phyloP scores from a whole-genome alignment of 2,888 invertebrate genomes.

The Sturmia bella region DNA sequence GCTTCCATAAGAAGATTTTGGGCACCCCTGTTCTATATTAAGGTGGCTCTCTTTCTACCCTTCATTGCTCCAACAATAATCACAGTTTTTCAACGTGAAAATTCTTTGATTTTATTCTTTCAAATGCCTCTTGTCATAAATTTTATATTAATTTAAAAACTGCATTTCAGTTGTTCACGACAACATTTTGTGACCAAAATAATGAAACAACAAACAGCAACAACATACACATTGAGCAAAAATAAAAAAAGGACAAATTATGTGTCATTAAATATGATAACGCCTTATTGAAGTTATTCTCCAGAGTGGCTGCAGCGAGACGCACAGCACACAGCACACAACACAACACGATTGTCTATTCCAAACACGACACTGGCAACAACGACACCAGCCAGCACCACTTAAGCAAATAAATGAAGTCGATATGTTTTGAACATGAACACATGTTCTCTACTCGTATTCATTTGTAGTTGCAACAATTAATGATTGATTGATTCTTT shows the following conservation, averaged over 20 bases:
- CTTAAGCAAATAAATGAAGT: slow-evolving; percentile 55
- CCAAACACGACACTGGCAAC: slow-evolving; percentile 2
- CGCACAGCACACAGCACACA: background rate
- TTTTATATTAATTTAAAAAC: slow-evolving; percentile 32
- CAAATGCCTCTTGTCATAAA: background rate
- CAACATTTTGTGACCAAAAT: slow-evolving; percentile 46
- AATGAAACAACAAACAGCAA: slow-evolving; percentile 14
- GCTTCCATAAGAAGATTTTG: too few species aligned
- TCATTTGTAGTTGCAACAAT: slow-evolving; percentile 26
- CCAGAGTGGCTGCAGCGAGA: slow-evolving; percentile 17
- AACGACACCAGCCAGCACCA: slow-evolving; percentile 9
- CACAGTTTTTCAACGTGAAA: background rate
- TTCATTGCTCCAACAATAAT: too few species aligned
- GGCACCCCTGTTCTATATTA: too few species aligned
- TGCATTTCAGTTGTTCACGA: slow-evolving; percentile 36
- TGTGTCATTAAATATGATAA: slow-evolving; percentile 79
- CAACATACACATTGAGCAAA: slow-evolving; percentile 25
- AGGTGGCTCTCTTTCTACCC: too few species aligned
- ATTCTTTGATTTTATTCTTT: slow-evolving; percentile 14
- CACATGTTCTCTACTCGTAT: slow-evolving; percentile 38
- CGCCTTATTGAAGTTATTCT: slow-evolving; percentile 71
- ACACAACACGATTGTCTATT: slow-evolving; percentile 10
- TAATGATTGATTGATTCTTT: slow-evolving; percentile 62
- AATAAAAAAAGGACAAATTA: slow-evolving; percentile 75
- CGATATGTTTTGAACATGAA: slow-evolving; percentile 47